Evolutionary conservation across 2,888 invertebrate species (phyloP), one percentile per base, ranked within the genome.

Genomic region (Slavum lentiscoides): DNA sequence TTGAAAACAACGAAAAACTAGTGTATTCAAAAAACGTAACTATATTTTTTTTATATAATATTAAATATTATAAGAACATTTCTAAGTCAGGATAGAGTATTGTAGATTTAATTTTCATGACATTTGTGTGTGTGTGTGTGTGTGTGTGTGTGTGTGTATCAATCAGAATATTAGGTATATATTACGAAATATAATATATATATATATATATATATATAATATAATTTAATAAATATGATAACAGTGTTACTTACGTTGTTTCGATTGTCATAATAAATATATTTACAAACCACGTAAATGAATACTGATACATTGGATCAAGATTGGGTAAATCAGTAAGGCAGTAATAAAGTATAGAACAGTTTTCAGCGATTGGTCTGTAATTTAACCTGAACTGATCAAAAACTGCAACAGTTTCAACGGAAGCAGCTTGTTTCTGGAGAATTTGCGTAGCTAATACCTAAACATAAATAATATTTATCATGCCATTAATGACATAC

Each of bases 301-400:
- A 94, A 86, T 93, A 95, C 86, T 94, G 94, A 86, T 95, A 95
- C 94, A 95, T 94, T 11, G 94, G 93, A 87, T 95, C 94, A 53
- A 95, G 91, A 85, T 92, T 93, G 15, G 94, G 92, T 84, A 95
- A 87, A 87, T 94, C 93, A 1, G 93, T 92, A 43, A 94, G 91
- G 84, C 93, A 93, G 86, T 94, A 94, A 86, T 94, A 95, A 68
- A 95, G 87, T 62, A 92, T 90, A 11, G 94, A 91, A 15, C 93
- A 92, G 87, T 94, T 93, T 82, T 91, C 91, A 9, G 94, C 93
- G 70, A 95, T 92, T 8, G 93, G 92, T 84, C 90, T 88, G 85
- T 94, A 94, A 77, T 91, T 92, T 83, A 89, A 88, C 81, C 94
- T 89, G 83, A 93, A 93, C 74, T 89, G 89, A 85, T 94, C 93